Evolutionary conservation across 1,140 invertebrate genomes (phyloP).

Genomic region (Acyrthosiphon pisum): DNA sequence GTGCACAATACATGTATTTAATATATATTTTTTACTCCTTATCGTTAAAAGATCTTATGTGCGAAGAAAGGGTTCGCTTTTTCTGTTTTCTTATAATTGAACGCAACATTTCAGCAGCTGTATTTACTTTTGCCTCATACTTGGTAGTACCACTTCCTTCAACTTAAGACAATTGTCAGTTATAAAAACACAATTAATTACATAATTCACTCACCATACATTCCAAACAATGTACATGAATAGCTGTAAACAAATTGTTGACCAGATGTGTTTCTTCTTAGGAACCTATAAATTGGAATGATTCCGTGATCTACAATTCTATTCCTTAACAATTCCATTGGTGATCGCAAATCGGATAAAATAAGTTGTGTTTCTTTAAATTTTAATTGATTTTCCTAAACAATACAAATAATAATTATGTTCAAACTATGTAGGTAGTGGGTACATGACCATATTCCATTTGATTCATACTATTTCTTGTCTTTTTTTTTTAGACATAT

Average conservation of each 20-base stretch:
- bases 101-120: conserved; percentile 18
- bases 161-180: neutral
- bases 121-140: conserved; percentile 15
- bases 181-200: neutral
- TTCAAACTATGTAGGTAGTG: neutral
- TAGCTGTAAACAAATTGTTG: conserved; percentile 15
- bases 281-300: neutral
- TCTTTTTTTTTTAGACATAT: neutral
- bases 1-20: no score
- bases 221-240: conserved; percentile 41
- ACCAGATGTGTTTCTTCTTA: neutral
- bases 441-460: neutral
- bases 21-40: conserved; percentile 11
- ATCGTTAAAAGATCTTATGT: neutral
- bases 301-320: conserved; percentile 11
- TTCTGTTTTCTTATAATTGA: conserved; percentile 29
- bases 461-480: conserved; percentile 35
- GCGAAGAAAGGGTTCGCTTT: neutral
- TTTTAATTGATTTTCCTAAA: neutral
- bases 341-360: conserved; percentile 17
- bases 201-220: conserved; percentile 24
- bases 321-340: neutral
- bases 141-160: conserved; percentile 29
- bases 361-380: conserved; percentile 34
- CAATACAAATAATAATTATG: neutral